Percentiles rank a stretch among this genome's conserved stretches.
phyloP scores from a whole-genome alignment of 2,888 invertebrate genomes.

The Timema podura region DNA sequence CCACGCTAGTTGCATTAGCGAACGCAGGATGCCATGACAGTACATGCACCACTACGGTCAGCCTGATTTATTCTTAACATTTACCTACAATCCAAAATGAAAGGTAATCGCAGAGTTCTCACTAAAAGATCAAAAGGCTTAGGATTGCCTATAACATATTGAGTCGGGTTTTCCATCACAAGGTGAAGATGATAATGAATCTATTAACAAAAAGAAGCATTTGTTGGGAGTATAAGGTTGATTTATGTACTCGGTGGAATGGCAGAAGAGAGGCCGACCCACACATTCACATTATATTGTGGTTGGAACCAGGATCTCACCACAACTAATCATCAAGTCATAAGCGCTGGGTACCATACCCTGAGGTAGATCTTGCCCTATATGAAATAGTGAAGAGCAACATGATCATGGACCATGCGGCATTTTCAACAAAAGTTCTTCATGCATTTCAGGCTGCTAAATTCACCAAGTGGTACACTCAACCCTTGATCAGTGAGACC shows the following conservation, averaged over 20 bases:
- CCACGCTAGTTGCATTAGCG: constrained; percentile 35
- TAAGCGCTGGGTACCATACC: constrained; percentile 36
- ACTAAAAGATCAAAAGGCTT: constrained; percentile 24
- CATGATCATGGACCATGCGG: constrained; percentile 43
- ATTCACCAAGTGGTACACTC: constrained; percentile 41
- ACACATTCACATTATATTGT: constrained; percentile 31
- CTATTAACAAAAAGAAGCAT: constrained; percentile 10
- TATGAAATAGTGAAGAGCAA: constrained; percentile 35
- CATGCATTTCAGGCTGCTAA: constrained; percentile 35
- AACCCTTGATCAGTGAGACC: constrained; percentile 28
- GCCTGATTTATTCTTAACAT: constrained; percentile 40
- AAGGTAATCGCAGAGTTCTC: constrained; percentile 33
- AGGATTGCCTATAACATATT: constrained; percentile 35
- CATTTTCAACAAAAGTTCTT: constrained; percentile 31
- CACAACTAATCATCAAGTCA: constrained; percentile 36
- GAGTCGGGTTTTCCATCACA: constrained; percentile 33
- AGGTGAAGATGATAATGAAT: constrained; percentile 18
- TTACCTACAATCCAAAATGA: constrained; percentile 39
- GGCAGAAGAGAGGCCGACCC: constrained; percentile 41
- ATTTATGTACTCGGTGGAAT: constrained; percentile 32
- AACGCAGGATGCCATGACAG: constrained; percentile 39
- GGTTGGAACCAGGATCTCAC: constrained; percentile 12
- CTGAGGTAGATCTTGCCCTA: constrained; percentile 33
- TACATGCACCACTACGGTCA: constrained; percentile 40
- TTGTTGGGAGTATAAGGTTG: constrained; percentile 10